Percentiles rank a stretch among this genome's conserved stretches.
Conservation (phyloP, 2,888 invertebrate genomes). For the Pachycephus smyrnensis region DNA sequence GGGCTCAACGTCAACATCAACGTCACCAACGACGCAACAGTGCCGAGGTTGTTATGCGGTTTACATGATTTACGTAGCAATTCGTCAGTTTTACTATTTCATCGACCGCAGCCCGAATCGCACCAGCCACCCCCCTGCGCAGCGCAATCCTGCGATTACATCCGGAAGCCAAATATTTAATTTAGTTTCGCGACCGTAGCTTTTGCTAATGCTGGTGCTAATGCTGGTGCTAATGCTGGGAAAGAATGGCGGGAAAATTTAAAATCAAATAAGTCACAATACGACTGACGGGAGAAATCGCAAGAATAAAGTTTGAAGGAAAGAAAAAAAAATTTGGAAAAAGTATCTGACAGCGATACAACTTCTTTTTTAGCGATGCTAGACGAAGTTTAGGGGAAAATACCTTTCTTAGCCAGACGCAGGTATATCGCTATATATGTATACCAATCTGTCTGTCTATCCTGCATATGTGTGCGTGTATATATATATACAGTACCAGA, state of each 20-base stretch:
- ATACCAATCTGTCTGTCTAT: not conserved
- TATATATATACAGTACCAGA: not conserved
- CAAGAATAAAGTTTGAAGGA: not conserved
- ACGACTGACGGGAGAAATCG: not conserved
- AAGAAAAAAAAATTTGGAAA: not conserved
- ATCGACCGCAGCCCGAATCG: slow-evolving; percentile 23
- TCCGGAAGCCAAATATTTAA: not conserved
- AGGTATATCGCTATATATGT: not conserved
- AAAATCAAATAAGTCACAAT: not conserved
- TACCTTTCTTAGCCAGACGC: not conserved
- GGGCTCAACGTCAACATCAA: slow-evolving; percentile 20
- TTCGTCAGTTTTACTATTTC: slow-evolving; percentile 30
- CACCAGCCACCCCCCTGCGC: slow-evolving; percentile 15
- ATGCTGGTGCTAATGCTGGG: not conserved
- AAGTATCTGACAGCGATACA: not conserved
- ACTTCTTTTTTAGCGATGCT: not conserved
- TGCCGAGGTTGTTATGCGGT: not conserved
- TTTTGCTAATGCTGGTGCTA: not conserved
- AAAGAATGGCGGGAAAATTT: not conserved
- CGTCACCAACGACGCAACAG: slow-evolving; percentile 1
- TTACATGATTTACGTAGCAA: slow-evolving; percentile 31
- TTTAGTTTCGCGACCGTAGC: not conserved
- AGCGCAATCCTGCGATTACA: not conserved
- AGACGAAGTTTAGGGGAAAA: not conserved
- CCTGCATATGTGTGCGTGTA: not conserved